Conservation (phyloP, 2,797 vertebrate species). For the Galago senegalensis region DNA sequence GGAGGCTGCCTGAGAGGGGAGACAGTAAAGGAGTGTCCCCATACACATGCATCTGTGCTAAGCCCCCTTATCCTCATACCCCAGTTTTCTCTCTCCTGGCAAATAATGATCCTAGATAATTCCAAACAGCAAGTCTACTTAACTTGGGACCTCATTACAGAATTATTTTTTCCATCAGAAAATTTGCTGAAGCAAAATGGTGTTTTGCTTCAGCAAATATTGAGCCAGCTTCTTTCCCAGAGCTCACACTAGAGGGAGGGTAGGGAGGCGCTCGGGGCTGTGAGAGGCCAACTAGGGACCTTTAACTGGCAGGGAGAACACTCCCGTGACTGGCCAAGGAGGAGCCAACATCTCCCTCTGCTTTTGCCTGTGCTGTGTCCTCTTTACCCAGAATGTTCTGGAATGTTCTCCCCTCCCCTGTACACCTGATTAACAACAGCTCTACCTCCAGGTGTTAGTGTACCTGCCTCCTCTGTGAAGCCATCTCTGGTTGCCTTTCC, state of each 20-base stretch:
- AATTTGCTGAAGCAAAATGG: slow-evolving; percentile 75
- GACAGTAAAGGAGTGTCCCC: neutral
- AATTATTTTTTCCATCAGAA: slow-evolving; percentile 69
- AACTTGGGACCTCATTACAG: slow-evolving; percentile 64
- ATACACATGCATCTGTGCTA: fast-evolving
- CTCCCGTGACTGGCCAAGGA: neutral
- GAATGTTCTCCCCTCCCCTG: neutral
- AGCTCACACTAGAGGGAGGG: neutral
- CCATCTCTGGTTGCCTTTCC: neutral
- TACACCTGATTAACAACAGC: neutral
- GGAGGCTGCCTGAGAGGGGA: neutral
- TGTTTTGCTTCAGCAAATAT: slow-evolving; percentile 71
- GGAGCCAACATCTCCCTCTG: neutral
- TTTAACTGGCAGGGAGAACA: neutral
- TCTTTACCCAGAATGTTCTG: neutral
- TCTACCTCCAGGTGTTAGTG: neutral
- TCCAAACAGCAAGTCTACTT: slow-evolving; percentile 44
- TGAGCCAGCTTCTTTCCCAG: slow-evolving; percentile 42
- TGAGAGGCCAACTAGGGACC: neutral
- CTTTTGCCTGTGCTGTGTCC: neutral
- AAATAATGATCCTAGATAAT: neutral
- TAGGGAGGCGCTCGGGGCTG: neutral
- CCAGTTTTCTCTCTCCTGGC: neutral
- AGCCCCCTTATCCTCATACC: neutral
- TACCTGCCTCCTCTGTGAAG: neutral